phyloP scores from a whole-genome alignment of 2,113 vertebrate genomes.

The Kryptolebias marmoratus region DNA sequence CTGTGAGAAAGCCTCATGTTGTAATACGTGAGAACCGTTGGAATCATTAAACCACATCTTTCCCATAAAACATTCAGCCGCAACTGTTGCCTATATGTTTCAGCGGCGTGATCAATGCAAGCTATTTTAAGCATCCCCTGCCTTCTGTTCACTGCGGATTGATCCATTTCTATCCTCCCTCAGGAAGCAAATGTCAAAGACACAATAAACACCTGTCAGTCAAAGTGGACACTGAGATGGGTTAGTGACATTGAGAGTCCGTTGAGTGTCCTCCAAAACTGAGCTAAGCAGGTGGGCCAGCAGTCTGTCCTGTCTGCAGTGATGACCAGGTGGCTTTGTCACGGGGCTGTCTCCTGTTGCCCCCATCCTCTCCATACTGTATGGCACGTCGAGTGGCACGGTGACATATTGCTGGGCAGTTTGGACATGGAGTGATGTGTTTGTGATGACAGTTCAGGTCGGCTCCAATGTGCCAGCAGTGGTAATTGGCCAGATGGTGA shows the following conservation, averaged over 20 bases:
- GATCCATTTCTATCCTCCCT: slow-evolving; percentile 32
- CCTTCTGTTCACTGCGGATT: slow-evolving; percentile 22
- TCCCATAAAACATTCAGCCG: background rate
- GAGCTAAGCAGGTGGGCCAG: slow-evolving; percentile 71
- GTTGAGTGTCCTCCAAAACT: slow-evolving; percentile 66
- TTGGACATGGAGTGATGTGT: slow-evolving; percentile 83
- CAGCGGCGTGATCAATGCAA: slow-evolving; percentile 17
- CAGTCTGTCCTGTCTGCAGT: slow-evolving; percentile 67
- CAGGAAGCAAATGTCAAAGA: slow-evolving; percentile 50
- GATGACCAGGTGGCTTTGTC: slow-evolving; percentile 79
- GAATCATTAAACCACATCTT: background rate
- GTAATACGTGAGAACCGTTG: background rate
- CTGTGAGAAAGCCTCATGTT: slow-evolving; percentile 6
- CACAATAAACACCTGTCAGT: slow-evolving; percentile 69
- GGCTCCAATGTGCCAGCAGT: slow-evolving; percentile 87
- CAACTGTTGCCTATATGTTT: background rate
- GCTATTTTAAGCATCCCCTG: slow-evolving; percentile 29
- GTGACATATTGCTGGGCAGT: slow-evolving; percentile 78
- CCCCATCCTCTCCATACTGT: slow-evolving; percentile 70
- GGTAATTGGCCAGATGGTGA: slow-evolving; percentile 92
- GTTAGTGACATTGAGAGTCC: slow-evolving; percentile 70
- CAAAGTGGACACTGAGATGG: slow-evolving; percentile 54
- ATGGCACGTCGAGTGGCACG: slow-evolving; percentile 73
- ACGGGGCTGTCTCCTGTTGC: slow-evolving; percentile 71
- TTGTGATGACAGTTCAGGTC: slow-evolving; percentile 87